A percentile compares a stretch with the other conserved stretches of the same genome.
Evolutionary conservation across 2,797 vertebrate genomes (phyloP).

Genomic region (Clarias laeviceps): DNA sequence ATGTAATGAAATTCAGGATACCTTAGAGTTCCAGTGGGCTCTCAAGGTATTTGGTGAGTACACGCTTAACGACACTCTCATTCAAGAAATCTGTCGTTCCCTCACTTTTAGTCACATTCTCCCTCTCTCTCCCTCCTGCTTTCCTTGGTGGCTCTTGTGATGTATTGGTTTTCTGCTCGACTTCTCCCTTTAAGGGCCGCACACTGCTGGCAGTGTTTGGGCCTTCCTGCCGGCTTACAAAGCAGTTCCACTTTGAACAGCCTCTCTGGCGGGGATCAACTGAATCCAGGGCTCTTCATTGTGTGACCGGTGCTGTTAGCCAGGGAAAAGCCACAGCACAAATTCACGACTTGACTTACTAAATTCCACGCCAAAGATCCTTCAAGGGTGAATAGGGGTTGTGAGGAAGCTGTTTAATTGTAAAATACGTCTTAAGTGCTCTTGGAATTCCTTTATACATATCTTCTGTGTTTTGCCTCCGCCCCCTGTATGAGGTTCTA

Average conservation of each 20-base stretch:
- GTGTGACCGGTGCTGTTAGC: conserved; percentile 48
- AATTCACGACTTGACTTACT: conserved; percentile 64
- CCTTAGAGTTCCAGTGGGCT: neutral
- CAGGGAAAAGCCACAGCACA: conserved; percentile 57
- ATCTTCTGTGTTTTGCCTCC: neutral
- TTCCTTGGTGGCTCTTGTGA: conserved; percentile 55
- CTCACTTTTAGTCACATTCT: conserved; percentile 24
- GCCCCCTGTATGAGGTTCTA: neutral
- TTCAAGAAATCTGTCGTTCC: conserved; percentile 35
- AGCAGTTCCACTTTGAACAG: conserved; percentile 59
- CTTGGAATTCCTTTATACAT: conserved; percentile 12
- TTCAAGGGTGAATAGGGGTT: conserved; percentile 52
- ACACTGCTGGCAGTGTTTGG: conserved; percentile 61
- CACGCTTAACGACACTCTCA: conserved; percentile 33
- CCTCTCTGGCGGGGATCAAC: conserved; percentile 56
- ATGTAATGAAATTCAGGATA: neutral
- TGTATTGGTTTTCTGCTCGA: conserved; percentile 66
- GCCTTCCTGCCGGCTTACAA: conserved; percentile 60
- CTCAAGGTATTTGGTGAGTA: conserved; percentile 26
- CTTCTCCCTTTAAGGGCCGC: conserved; percentile 60
- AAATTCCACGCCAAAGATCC: conserved; percentile 58
- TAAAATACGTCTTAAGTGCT: conserved; percentile 42
- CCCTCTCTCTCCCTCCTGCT: conserved; percentile 17
- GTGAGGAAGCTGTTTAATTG: conserved; percentile 54
- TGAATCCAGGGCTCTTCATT: conserved; percentile 61